Conservation (phyloP, 2,113 vertebrate species). For the Oreotragus oreotragus region DNA sequence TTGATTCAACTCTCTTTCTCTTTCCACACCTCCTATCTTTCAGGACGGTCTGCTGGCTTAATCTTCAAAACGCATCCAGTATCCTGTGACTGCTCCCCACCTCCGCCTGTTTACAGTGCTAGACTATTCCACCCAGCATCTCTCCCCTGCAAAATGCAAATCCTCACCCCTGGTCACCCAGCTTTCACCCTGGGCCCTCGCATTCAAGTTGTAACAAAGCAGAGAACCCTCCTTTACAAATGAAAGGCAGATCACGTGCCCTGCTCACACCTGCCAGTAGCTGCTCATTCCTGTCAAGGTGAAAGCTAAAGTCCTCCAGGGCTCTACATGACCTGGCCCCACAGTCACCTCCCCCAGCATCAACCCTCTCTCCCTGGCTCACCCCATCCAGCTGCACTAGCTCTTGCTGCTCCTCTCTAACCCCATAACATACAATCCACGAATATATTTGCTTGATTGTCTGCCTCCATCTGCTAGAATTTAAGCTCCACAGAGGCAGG, state of each 20-base stretch:
- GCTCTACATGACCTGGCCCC: fast-evolving
- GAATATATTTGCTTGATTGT: background rate
- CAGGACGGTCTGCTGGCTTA: background rate
- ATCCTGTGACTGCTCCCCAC: background rate
- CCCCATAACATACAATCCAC: background rate
- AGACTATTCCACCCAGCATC: too few relatives aligned
- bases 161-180: background rate
- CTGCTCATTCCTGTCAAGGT: too few relatives aligned
- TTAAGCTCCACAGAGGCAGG: background rate
- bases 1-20: background rate
- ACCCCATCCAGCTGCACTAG: background rate
- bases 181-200: background rate
- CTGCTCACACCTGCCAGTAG: background rate
- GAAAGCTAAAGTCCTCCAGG: background rate
- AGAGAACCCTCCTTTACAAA: background rate
- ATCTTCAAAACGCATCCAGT: background rate
- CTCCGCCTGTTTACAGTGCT: fast-evolving
- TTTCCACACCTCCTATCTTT: background rate
- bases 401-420: background rate
- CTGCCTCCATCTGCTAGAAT: background rate
- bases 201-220: background rate
- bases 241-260: background rate
- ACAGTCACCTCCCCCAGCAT: background rate
- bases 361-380: background rate
- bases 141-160: background rate